These are phyloP conservation scores for Pararge aegeria DNA, from an alignment of 1,140 invertebrate genomes.

Conservation along the genomic window DNA sequence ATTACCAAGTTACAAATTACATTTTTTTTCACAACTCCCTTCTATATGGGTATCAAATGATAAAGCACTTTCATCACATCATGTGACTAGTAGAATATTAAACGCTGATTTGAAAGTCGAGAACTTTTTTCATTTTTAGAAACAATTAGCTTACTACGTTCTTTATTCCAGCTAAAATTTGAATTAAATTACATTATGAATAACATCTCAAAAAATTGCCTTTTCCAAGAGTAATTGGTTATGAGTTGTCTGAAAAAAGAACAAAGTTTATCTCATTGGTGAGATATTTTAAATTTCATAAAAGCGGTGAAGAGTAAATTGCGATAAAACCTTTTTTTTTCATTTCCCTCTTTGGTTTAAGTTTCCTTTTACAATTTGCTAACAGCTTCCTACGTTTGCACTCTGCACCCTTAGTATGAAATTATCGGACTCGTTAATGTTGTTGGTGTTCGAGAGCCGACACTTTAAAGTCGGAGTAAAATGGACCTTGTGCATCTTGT, in stretches of 20 bases:
- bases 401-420: neutral
- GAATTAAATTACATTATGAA: neutral
- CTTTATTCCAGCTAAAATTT: neutral
- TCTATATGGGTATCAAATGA: too few species aligned
- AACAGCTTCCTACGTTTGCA: slow-evolving; percentile 5
- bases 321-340: neutral
- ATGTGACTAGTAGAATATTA: too few species aligned
- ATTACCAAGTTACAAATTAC: too few species aligned
- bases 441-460: too few species aligned
- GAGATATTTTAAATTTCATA: slow-evolving; percentile 5
- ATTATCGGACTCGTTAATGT: too few species aligned
- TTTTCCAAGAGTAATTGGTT: neutral
- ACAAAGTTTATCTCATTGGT: neutral
- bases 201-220: neutral
- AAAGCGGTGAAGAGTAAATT: neutral
- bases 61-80: too few species aligned
- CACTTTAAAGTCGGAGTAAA: too few species aligned
- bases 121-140: neutral
- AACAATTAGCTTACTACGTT: neutral
- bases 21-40: too few species aligned
- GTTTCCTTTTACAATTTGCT: slow-evolving; percentile 8
- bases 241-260: neutral
- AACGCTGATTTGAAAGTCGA: too few species aligned
- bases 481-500: too few species aligned
- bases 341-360: neutral